phyloP scores from a whole-genome alignment of 2,888 invertebrate species.

The Beris chalybata region DNA sequence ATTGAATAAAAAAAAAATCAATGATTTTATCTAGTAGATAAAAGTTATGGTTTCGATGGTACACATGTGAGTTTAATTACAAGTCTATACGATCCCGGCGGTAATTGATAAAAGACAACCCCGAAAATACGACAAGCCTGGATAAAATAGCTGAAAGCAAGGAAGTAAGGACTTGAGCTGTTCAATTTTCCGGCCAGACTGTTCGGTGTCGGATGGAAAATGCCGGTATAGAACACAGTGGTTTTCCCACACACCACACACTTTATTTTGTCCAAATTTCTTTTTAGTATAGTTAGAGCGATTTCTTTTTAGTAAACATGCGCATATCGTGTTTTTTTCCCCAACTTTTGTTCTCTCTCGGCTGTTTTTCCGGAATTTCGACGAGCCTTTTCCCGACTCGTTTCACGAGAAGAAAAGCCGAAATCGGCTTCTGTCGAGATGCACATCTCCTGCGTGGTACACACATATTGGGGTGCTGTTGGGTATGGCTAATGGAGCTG shows the following conservation, averaged over 20 bases:
- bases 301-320: constrained; percentile 20
- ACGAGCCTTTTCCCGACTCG: constrained; percentile 15
- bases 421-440: constrained; percentile 3
- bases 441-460: constrained; percentile 26
- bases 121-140: too few species aligned
- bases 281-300: constrained; percentile 8
- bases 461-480: constrained; percentile 20
- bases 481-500: constrained; percentile 12
- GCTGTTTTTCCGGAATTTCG: constrained; percentile 2
- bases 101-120: too few species aligned
- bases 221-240: constrained; percentile 13
- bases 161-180: too few species aligned
- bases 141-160: too few species aligned
- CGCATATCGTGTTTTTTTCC: constrained; percentile 11
- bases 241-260: constrained; percentile 13
- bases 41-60: too few species aligned
- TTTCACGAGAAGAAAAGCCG: constrained; percentile 14
- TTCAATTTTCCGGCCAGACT: constrained; percentile 12
- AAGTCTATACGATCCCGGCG: too few species aligned
- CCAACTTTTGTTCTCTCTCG: constrained; percentile 3
- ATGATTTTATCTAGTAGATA: too few species aligned
- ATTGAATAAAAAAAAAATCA: too few species aligned
- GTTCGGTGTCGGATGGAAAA: constrained; percentile 27
- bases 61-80: too few species aligned
- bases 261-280: not conserved